Evolutionary conservation across 2,888 invertebrate species (phyloP).

Genomic region (Orthonychiurus folsomi): DNA sequence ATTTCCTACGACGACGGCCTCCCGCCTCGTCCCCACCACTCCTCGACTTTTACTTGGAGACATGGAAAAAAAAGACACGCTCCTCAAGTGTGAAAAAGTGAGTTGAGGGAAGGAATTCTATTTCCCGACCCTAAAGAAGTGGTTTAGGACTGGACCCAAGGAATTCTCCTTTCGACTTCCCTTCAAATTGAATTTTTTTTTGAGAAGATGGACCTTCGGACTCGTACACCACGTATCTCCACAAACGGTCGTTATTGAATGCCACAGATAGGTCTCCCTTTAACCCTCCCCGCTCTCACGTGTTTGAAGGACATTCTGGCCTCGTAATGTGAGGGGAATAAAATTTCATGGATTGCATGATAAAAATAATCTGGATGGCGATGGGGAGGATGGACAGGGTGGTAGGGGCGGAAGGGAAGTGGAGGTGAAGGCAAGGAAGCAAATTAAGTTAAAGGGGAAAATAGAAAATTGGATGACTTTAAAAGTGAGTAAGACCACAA

Average conservation of each 20-base stretch:
- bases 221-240: too few species aligned
- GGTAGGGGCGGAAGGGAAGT: too few species aligned
- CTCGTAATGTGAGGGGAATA: neutral
- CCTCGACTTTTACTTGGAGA: neutral
- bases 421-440: too few species aligned
- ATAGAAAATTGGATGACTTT: neutral
- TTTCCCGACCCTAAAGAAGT: conserved; percentile 14
- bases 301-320: too few species aligned
- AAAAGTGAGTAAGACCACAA: neutral
- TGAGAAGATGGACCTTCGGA: too few species aligned
- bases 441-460: neutral
- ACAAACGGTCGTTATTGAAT: too few species aligned
- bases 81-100: neutral
- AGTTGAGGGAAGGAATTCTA: conserved; percentile 12
- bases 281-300: too few species aligned
- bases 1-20: neutral
- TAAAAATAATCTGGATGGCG: neutral
- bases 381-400: too few species aligned
- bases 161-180: neutral
- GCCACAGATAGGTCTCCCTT: too few species aligned
- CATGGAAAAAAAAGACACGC: neutral
- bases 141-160: conserved; percentile 21
- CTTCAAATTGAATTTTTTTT: neutral
- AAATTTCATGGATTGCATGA: conserved; percentile 1
- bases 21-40: neutral